Percentiles rank a stretch among this genome's conserved stretches.
phyloP scores from a whole-genome alignment of 2,113 vertebrate species.

The Haliaeetus leucogaster region DNA sequence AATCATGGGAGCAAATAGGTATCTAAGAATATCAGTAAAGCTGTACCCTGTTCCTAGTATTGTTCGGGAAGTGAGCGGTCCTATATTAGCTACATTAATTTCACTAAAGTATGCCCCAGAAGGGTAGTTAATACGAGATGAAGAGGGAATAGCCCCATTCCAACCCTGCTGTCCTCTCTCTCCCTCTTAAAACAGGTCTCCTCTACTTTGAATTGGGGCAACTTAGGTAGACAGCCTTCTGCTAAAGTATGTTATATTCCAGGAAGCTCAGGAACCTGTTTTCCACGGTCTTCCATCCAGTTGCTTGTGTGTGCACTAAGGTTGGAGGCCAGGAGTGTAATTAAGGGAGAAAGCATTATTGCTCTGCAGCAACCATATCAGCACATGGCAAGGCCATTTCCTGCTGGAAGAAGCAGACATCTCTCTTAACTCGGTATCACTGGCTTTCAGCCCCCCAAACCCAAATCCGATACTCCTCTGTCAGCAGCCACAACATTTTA shows the following conservation, averaged over 20 bases:
- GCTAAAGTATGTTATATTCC: neutral
- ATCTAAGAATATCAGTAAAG: neutral
- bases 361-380: neutral
- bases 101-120: neutral
- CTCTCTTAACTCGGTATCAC: neutral
- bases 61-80: neutral
- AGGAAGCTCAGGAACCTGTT: neutral
- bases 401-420: neutral
- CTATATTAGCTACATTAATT: neutral
- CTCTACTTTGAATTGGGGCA: neutral
- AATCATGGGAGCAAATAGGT: neutral
- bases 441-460: neutral
- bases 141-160: neutral
- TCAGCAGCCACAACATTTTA: neutral
- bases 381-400: neutral
- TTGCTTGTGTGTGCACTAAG: neutral
- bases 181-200: neutral
- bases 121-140: neutral
- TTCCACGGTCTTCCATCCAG: neutral
- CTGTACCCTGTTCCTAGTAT: neutral
- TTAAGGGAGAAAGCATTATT: neutral
- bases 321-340: neutral
- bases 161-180: neutral
- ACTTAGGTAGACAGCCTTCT: neutral
- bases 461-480: neutral